Percentiles rank a stretch among this genome's conserved stretches.
Conservation (phyloP, 1,140 invertebrate species). For the Formica selysi region DNA sequence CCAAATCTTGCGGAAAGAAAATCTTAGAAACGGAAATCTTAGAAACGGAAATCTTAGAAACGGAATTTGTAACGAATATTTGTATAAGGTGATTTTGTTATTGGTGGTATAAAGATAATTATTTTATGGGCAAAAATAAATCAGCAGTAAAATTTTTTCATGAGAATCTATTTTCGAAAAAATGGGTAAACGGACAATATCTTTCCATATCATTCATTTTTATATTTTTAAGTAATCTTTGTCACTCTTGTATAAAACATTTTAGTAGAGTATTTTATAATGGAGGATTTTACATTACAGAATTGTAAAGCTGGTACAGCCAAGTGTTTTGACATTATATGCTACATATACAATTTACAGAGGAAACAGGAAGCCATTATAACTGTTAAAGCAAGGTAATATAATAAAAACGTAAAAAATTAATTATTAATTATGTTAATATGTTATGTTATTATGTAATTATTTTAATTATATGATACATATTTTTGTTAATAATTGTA, state of each 20-base stretch:
- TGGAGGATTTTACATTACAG: slow-evolving; percentile 85
- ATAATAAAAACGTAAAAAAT: slow-evolving; percentile 34
- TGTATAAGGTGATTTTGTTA: background rate
- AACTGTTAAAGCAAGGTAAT: slow-evolving; percentile 90
- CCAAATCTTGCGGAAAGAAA: background rate
- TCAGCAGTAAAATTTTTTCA: background rate
- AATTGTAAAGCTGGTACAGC: slow-evolving; percentile 93
- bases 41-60: background rate
- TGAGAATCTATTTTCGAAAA: background rate
- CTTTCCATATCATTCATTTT: background rate
- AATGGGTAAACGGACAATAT: background rate
- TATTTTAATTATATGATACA: background rate
- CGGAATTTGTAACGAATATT: background rate
- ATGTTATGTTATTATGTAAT: too few species aligned
- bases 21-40: background rate
- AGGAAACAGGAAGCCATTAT: slow-evolving; percentile 92
- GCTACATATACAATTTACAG: slow-evolving; percentile 92
- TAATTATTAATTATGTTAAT: background rate
- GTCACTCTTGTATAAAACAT: background rate
- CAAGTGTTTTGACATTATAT: slow-evolving; percentile 94
- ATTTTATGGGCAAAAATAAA: slow-evolving; percentile 24
- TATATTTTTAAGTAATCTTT: background rate
- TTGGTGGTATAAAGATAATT: slow-evolving; percentile 16
- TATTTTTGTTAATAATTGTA: background rate
- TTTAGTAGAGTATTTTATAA: slow-evolving; percentile 10